Conservation (phyloP, 2,797 vertebrate species). For the Cryptoprocta ferox region DNA sequence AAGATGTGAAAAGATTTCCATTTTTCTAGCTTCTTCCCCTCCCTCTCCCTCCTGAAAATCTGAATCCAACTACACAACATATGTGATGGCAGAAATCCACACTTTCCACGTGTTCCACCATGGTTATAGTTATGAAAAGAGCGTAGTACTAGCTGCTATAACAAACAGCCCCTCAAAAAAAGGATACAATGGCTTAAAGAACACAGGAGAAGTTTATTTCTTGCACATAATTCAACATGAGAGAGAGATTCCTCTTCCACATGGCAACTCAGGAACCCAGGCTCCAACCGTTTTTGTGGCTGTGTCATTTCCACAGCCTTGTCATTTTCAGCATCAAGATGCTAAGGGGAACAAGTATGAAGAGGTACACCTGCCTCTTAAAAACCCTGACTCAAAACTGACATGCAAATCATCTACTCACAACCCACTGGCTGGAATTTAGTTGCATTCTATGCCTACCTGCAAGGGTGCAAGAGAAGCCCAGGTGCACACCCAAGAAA, state of each 20-base stretch:
- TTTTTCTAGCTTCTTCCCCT: background rate
- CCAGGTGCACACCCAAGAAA: background rate
- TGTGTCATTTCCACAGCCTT: background rate
- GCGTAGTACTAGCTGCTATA: background rate
- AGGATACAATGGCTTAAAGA: background rate
- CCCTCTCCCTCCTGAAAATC: background rate
- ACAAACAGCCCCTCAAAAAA: slow-evolving; percentile 32
- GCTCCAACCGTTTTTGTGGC: background rate
- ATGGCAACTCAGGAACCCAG: background rate
- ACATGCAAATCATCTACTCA: background rate
- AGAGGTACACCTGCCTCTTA: background rate
- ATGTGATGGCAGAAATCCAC: background rate
- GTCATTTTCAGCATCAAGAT: background rate
- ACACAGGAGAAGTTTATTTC: background rate
- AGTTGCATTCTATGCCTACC: background rate
- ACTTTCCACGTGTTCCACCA: background rate
- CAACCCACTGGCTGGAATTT: background rate
- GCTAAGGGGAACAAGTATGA: background rate
- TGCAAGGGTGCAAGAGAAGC: background rate
- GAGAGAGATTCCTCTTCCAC: background rate
- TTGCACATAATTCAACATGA: background rate
- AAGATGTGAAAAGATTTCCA: background rate
- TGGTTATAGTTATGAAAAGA: background rate
- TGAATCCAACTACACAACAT: slow-evolving; percentile 2
- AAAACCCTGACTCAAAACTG: background rate